Evolutionary conservation across 2,797 vertebrate genomes (phyloP), one percentile per base, ranked within the genome.

Genomic region (Pterois miles): DNA sequence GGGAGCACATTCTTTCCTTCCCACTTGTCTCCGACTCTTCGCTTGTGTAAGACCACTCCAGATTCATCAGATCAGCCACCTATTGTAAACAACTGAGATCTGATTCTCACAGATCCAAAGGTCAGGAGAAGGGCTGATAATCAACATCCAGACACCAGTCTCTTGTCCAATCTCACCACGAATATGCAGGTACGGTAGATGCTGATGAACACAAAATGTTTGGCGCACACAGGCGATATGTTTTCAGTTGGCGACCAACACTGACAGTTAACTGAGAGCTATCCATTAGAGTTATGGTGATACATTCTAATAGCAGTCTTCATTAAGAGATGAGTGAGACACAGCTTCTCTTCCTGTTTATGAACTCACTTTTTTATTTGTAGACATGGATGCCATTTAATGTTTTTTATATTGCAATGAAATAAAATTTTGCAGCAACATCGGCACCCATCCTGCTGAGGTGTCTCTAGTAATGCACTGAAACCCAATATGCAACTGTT

Each of bases 61-160:
- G 81, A 86, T 79, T 89, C 81, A 88, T 92, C 88, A 73, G 88
- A 86, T 89, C 83, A 66, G 52, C 22, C 67, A 52, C 71, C 57
- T 34, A 75, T 66, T 87, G 86, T 78, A 87, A 90, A 91, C 89
- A 91, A 73, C 50, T 8, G 8, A 50, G 84, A 77, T 91, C 78
- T 80, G 85, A 89, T 82, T 85, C 78, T 50, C 69, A 27, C 63
- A 12, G 64, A 86, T 74, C 72, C 86, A 92, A 91, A 91, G 90
- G 89, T 91, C 89, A 89, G 77, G 34, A 87, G 79, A 87, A 60
- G 40, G 74, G 63, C 65, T 78, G 65, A 82, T 84, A 71, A 88
- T 85, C 86, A 84, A 71, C 84, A 85, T 40, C 69, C 59, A 74
- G 57, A 71, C 43, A 5, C 2, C 29, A 4, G 53, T 46, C 46